Evolutionary conservation across 2,113 vertebrate genomes (phyloP).

Genomic region (Diadophis punctatus): DNA sequence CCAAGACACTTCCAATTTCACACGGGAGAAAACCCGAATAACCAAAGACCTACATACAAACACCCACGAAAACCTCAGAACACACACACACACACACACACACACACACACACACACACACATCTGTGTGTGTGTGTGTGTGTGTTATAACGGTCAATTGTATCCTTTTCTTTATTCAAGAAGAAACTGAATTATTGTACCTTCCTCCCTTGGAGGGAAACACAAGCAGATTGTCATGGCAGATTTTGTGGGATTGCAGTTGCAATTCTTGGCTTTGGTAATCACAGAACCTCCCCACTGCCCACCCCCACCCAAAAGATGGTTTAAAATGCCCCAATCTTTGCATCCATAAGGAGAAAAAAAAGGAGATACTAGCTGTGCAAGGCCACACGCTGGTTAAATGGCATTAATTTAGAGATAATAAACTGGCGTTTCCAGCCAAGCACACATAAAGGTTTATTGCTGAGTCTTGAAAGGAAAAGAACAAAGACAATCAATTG

Average conservation of each 20-base stretch:
- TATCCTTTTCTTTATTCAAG: constrained; percentile 10
- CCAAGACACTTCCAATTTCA: too few species aligned
- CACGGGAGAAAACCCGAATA: too few species aligned
- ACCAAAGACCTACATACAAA: too few species aligned
- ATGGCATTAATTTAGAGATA: not conserved
- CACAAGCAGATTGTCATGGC: not conserved
- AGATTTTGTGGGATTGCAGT: not conserved
- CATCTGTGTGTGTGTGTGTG: too few species aligned
- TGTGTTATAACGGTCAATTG: too few species aligned
- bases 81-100: too few species aligned
- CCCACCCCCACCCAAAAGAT: not conserved
- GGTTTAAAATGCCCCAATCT: not conserved
- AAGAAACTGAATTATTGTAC: not conserved
- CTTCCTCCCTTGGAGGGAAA: not conserved
- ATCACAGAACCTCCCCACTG: not conserved
- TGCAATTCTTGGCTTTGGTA: constrained; percentile 23
- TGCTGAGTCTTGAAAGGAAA: not conserved
- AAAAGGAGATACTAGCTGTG: not conserved
- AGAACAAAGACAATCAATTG: not conserved
- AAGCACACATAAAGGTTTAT: not conserved
- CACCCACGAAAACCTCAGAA: too few species aligned
- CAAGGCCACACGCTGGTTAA: not conserved
- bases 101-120: too few species aligned
- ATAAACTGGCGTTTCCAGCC: not conserved
- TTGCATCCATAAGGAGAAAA: not conserved